Conservation (phyloP, 2,797 vertebrate genomes). For the Falco columbarius region DNA sequence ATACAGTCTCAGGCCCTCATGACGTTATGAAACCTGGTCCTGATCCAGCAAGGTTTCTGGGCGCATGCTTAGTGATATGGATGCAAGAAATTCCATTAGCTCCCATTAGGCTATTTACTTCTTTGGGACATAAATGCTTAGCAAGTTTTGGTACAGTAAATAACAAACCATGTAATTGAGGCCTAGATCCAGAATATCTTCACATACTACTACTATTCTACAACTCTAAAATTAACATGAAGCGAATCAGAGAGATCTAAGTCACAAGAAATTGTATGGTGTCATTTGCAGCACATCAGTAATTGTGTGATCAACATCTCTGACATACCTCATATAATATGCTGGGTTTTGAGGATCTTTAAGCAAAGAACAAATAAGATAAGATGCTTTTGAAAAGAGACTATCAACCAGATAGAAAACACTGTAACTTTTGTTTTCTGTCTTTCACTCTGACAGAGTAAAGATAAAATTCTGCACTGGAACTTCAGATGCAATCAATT, state of each 20-base stretch:
- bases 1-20: background rate
- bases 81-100: background rate
- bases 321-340: background rate
- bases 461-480: background rate
- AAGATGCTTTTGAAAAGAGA: no score
- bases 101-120: background rate
- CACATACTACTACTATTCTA: background rate
- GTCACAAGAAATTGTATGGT: background rate
- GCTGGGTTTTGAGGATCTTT: background rate
- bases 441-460: background rate
- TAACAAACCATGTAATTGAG: background rate
- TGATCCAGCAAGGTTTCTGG: background rate
- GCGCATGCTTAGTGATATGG: background rate
- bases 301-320: background rate
- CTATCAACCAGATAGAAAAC: background rate
- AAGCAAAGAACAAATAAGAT: background rate
- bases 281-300: background rate
- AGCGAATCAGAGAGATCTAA: background rate
- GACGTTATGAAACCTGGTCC: background rate
- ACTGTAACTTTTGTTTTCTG: background rate
- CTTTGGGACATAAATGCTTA: background rate
- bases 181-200: background rate
- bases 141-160: background rate
- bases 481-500: background rate
- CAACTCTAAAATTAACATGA: background rate